Base-by-base conservation (phyloP, 2,797 vertebrate species). In the Rhabdophis nuchalis region DNA sequence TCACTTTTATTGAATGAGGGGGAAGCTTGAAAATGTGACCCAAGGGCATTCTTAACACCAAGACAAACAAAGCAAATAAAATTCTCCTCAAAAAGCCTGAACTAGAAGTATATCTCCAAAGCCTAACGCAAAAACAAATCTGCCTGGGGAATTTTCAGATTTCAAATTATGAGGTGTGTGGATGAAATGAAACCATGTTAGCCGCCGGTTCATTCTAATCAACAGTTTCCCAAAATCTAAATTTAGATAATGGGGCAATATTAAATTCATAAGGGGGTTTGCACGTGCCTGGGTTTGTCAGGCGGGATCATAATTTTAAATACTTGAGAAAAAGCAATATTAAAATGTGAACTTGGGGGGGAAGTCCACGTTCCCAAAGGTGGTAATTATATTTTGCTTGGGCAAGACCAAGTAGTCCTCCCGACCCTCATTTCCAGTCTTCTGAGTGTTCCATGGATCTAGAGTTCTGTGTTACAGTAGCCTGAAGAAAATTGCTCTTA, bases 1-100 rank as follows among this genome's bases (percentile, higher is more conserved):
- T 88, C 27, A 54, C 32, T 91, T 88, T 88, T 93, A 93, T 56
- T 46, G 57, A 91, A 88, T 25, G 56, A 88, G 52, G 20, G 41
- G 32, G 27, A 85, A 85, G n/a, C 57, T 46, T 91, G 56, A 88
- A 90, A 91, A 93, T 91, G 89, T 64, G 89, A 64, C 92, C 86
- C 89, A 85, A 88, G 92, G 88, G 89, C 60, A 93, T 87, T 91
- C 36, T 88, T 64, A 88, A 91, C 12, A 13, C 89, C 50, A 91
- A 82, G 86, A 88, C 86, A 91, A 88, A 82, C 68, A 87, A 93
- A 91, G 57, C 89, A 91, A 93, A 93, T 90, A 93, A 91, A 90
- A 85, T 85, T 64, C 7, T 64, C 56, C 46, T 88, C 25, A 77
- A 64, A 85, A 46, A 56, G 20, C 87, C n/a, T 29, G 27, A 57